phyloP scores from a whole-genome alignment of 2,113 vertebrate genomes.

The Spheniscus mendiculus region DNA sequence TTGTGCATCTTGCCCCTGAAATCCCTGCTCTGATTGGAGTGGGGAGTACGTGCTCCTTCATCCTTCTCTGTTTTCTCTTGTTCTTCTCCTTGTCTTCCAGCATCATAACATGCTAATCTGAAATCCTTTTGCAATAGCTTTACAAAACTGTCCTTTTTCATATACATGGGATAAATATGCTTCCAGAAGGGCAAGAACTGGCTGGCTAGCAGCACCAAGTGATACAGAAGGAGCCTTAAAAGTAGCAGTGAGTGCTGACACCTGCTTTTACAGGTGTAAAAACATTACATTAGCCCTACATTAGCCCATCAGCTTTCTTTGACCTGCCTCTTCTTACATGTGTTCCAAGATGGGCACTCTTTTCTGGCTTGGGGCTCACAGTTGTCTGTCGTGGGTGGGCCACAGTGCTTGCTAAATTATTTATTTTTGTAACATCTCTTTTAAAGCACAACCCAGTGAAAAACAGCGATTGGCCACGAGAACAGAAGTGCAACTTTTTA shows the following conservation, averaged over 20 bases:
- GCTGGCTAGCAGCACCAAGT: not conserved
- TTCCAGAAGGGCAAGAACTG: not conserved
- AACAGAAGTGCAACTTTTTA: not conserved
- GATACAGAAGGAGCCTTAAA: not conserved
- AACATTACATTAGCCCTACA: not conserved
- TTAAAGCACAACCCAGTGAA: not conserved
- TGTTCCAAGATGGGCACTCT: not conserved
- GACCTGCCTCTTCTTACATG: not conserved
- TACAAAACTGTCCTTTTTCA: not conserved
- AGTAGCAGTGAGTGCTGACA: not conserved
- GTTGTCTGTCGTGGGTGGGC: not conserved
- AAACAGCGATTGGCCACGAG: accelerated
- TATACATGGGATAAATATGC: not conserved
- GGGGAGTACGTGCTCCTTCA: not conserved
- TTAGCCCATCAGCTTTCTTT: not conserved
- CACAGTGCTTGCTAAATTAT: not conserved
- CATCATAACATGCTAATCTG: accelerated
- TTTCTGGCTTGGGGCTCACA: not conserved
- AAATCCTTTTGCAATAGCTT: not conserved
- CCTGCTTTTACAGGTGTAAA: not conserved
- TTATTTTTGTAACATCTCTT: not conserved
- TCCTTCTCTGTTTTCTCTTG: not conserved
- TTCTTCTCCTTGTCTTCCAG: not conserved
- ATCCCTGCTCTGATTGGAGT: not conserved
- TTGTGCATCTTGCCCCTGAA: not conserved